A percentile compares a stretch with the other conserved stretches of the same genome.
Conservation (phyloP, 2,797 vertebrate genomes). For the Sebastes iracundus region DNA sequence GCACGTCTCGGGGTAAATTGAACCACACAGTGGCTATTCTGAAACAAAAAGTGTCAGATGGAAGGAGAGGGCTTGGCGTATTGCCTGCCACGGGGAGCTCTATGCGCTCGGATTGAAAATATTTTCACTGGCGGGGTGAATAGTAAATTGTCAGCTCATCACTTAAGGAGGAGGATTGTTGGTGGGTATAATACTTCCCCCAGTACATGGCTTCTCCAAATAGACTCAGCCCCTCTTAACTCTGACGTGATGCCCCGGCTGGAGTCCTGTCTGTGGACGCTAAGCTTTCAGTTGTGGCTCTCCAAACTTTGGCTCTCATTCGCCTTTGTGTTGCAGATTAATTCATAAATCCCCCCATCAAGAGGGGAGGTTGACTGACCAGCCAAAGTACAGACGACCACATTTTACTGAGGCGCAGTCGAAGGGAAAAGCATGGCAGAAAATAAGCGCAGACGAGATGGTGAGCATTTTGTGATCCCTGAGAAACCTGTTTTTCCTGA, state of each 20-base stretch:
- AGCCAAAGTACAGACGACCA: constrained; percentile 52
- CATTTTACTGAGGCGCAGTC: constrained; percentile 27
- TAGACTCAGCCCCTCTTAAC: constrained; percentile 64
- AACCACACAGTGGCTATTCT: constrained; percentile 71
- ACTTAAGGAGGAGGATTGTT: constrained; percentile 77
- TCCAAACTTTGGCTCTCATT: constrained; percentile 56
- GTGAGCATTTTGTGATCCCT: constrained; percentile 9
- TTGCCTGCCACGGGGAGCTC: constrained; percentile 70
- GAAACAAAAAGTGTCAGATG: constrained; percentile 76
- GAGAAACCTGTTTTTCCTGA: background rate
- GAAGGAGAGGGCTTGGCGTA: constrained; percentile 62
- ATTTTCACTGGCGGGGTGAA: constrained; percentile 76
- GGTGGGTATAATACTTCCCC: constrained; percentile 71
- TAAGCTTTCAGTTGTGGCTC: constrained; percentile 63
- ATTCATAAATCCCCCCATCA: constrained; percentile 67
- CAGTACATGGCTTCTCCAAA: constrained; percentile 69
- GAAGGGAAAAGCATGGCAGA: constrained; percentile 25
- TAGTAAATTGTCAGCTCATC: constrained; percentile 80
- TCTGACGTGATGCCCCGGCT: constrained; percentile 39
- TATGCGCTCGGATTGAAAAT: constrained; percentile 73
- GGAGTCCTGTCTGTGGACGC: constrained; percentile 47
- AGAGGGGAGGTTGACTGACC: constrained; percentile 47
- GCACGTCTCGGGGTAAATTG: constrained; percentile 69
- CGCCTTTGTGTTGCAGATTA: constrained; percentile 61
- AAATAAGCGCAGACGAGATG: constrained; percentile 23